Percentiles rank a stretch among this genome's conserved stretches.
phyloP scores from a whole-genome alignment of 2,797 vertebrate species.

The Geotrypetes seraphini region DNA sequence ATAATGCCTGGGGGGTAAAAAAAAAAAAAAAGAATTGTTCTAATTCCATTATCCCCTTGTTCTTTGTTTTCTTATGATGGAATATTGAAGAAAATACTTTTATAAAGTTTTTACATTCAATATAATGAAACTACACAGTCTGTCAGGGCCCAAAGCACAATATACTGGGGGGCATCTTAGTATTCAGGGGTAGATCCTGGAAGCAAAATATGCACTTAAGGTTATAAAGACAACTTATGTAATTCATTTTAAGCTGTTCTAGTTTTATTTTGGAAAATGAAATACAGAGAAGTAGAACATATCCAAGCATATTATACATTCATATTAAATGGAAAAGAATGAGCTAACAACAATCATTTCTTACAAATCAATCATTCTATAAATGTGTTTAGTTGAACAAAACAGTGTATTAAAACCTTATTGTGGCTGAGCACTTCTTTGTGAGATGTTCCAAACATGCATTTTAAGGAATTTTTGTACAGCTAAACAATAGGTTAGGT shows the following conservation, averaged over 20 bases:
- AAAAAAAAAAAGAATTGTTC: slow-evolving; percentile 57
- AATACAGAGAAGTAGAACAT: slow-evolving; percentile 20
- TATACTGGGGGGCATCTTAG: slow-evolving; percentile 19
- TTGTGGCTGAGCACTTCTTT: slow-evolving; percentile 54
- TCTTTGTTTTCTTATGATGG: slow-evolving; percentile 40
- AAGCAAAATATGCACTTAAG: slow-evolving; percentile 32
- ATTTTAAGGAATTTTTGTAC: slow-evolving; percentile 36
- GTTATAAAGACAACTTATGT: slow-evolving; percentile 22
- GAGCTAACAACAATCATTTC: slow-evolving; percentile 57
- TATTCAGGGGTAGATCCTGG: slow-evolving; percentile 26
- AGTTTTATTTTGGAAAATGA: slow-evolving; percentile 13
- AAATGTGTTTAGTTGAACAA: slow-evolving; percentile 42
- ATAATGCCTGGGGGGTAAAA: slow-evolving; percentile 45
- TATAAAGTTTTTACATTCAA: slow-evolving; percentile 35
- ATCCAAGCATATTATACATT: slow-evolving; percentile 41
- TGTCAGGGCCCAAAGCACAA: slow-evolving; percentile 59
- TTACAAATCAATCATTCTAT: slow-evolving; percentile 41
- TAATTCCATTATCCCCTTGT: slow-evolving; percentile 53
- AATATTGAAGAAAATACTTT: slow-evolving; percentile 11
- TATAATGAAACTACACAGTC: slow-evolving; percentile 31
- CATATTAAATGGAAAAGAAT: slow-evolving; percentile 56
- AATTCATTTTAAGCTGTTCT: slow-evolving; percentile 24
- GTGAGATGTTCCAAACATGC: slow-evolving; percentile 41
- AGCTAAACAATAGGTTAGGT: slow-evolving; percentile 37
- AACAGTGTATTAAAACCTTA: slow-evolving; percentile 36